These are phyloP conservation scores for Peromyscus leucopus DNA, from an alignment of 2,113 vertebrate genomes.

Conservation along the genomic window DNA sequence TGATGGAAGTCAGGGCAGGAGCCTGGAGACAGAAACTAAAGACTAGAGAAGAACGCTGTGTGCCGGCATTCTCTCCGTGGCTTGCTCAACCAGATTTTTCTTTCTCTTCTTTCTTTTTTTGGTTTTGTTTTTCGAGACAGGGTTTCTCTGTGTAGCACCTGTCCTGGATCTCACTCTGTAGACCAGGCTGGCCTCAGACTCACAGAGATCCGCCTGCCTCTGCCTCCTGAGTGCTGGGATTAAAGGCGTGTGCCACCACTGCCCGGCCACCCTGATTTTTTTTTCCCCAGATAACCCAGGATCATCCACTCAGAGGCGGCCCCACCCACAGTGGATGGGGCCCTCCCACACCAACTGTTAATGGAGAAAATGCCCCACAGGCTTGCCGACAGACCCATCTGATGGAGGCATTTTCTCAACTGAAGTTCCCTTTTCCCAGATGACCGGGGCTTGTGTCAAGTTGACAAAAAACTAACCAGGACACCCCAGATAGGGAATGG, in stretches of 20 bases:
- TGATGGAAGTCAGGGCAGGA: not conserved
- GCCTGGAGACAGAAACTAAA: not conserved
- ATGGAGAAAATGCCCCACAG: not conserved
- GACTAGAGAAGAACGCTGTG: not conserved
- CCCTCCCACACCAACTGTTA: not conserved
- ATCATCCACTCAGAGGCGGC: not conserved
- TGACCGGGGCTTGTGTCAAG: not conserved
- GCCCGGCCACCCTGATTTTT: not conserved
- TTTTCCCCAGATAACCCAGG: not conserved
- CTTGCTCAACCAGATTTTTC: not conserved
- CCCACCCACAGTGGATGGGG: not conserved
- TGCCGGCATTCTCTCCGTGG: not conserved
- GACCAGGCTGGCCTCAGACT: no score
- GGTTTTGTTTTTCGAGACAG: not conserved
- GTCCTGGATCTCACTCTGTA: not conserved
- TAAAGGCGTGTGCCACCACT: not conserved
- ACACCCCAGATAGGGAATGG: not conserved
- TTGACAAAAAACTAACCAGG: not conserved
- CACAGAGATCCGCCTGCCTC: not conserved
- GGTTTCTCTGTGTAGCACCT: not conserved
- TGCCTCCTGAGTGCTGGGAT: not conserved
- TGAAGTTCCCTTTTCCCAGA: not conserved
- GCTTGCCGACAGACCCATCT: not conserved
- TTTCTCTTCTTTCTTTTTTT: not conserved
- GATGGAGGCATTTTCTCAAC: not conserved